Percentiles rank a stretch among this genome's conserved stretches.
Evolutionary conservation across 1,140 invertebrate genomes (phyloP).

Genomic region (Hesperophylax magnus): DNA sequence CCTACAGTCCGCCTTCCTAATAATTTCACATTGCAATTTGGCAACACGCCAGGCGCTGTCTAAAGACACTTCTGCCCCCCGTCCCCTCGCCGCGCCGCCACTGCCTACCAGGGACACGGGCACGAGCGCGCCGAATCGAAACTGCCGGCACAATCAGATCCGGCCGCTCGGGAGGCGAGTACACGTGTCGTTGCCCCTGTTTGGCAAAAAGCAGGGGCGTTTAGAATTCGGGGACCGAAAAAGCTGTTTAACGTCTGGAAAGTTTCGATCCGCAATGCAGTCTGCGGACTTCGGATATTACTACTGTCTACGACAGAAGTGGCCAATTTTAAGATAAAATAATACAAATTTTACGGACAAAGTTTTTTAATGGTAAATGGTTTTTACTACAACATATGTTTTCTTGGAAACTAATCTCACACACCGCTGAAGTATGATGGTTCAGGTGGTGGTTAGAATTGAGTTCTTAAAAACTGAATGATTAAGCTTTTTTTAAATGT

Average conservation of each 20-base stretch:
- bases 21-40: slow-evolving; percentile 5
- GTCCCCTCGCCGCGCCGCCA: neutral
- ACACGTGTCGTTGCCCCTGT: slow-evolving; percentile 12
- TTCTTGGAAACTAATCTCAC: too few species aligned
- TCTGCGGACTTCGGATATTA: neutral
- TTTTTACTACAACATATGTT: too few species aligned
- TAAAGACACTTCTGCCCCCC: neutral
- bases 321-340: too few species aligned
- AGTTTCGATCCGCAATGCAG: slow-evolving; percentile 19
- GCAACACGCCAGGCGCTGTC: slow-evolving; percentile 1
- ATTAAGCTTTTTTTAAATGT: too few species aligned
- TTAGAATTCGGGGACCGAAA: neutral
- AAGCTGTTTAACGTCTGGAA: slow-evolving; percentile 17
- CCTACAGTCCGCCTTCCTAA: neutral
- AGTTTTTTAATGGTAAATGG: too few species aligned
- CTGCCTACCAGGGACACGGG: neutral
- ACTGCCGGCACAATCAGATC: slow-evolving; percentile 10
- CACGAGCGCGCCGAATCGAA: slow-evolving; percentile 11
- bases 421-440: too few species aligned
- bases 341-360: too few species aligned
- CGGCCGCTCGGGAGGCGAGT: neutral
- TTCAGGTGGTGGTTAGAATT: too few species aligned
- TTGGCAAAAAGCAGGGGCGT: slow-evolving; percentile 1
- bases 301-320: neutral
- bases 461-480: too few species aligned